Percentiles rank a stretch among this genome's conserved stretches.
Evolutionary conservation across 2,797 vertebrate genomes (phyloP).

Genomic region (Bradypus variegatus): DNA sequence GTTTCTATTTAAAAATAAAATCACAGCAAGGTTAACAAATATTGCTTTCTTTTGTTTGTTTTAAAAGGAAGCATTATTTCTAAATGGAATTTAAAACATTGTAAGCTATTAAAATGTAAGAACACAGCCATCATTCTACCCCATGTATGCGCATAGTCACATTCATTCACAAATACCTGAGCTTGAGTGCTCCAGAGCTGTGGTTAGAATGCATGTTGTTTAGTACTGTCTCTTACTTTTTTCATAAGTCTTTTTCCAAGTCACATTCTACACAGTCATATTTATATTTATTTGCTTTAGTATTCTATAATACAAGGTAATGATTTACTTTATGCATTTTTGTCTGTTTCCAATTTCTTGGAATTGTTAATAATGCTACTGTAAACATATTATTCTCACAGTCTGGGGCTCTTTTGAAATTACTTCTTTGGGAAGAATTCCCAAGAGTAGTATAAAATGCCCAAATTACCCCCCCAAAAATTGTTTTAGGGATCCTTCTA

Average conservation of each 20-base stretch:
- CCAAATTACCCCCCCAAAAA: neutral
- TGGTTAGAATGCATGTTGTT: neutral
- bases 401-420: neutral
- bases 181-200: neutral
- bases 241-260: neutral
- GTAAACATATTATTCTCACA: neutral
- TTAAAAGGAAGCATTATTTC: constrained; percentile 27
- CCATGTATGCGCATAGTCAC: neutral
- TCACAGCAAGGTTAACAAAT: neutral
- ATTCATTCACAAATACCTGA: neutral
- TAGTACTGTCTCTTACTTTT: neutral
- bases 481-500: neutral
- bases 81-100: constrained; percentile 6
- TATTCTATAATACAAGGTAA: neutral
- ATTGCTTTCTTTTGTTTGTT: neutral
- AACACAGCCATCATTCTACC: neutral
- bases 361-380: neutral
- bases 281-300: neutral
- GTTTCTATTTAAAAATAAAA: constrained; percentile 26
- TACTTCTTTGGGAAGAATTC: neutral
- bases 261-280: neutral
- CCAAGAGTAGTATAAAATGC: neutral
- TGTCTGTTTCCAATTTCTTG: neutral
- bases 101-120: constrained; percentile 19
- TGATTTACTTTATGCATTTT: neutral